Evolutionary conservation across 2,113 vertebrate genomes (phyloP), one percentile per base, ranked within the genome.

Genomic region (Sander lucioperca): DNA sequence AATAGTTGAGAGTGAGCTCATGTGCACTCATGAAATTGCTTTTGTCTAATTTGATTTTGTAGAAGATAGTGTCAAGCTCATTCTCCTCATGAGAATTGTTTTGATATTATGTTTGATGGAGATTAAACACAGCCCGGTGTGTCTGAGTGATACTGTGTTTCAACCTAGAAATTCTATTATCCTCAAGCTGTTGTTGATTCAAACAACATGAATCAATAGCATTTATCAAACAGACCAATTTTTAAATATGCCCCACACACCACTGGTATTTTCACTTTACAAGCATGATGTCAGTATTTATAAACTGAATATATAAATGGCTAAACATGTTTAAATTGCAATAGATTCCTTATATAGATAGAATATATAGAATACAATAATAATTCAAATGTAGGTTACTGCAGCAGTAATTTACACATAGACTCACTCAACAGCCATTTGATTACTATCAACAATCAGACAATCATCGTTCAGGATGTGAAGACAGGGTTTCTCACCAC

Each of bases 401-500:
- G 18, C 16, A 50, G 36, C 16, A 30, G 50, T 23, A 61, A 70
- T 33, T 73, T 45, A 48, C 16, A 63, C 45, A 54, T 19, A 76
- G 36, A 36, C 5, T 80, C 30, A 25, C 33, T 74, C 47, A 59
- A 43, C 64, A 79, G 73, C 23, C 30, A 3, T 74, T 69, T 85
- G 48, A 86, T 86, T 67, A 76, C 39, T 45, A 16, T 57, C 23
- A 71, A 77, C 43, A 81, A 71, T 79, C 53, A 80, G 72, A 82
- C 36, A 62, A 47, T 80, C 47, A 72, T 82, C 47, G 48, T 23
- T 53, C 69, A 85, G 83, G 90, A 87, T 77, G 67, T 63, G 68
- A 70, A 72, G 74, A 85, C 74, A 65, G 70, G 39, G 21, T 75
- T 71, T 66, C 47, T 86, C 85, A 61, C 79, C 77, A 57, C 85